phyloP scores from a whole-genome alignment of 1,140 invertebrate species.

The Eumaeus atala region DNA sequence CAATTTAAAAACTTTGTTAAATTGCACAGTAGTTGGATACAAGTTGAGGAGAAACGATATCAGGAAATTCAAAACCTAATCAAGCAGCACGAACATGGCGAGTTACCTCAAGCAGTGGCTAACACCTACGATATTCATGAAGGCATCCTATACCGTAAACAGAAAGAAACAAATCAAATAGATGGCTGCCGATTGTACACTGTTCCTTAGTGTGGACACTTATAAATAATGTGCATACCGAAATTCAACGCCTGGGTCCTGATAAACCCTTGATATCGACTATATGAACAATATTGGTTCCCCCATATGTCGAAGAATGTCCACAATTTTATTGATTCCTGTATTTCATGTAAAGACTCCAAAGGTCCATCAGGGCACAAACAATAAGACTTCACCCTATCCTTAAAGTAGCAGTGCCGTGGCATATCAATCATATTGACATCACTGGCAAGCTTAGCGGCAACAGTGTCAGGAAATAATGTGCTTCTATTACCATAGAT shows the following conservation, averaged over 20 bases:
- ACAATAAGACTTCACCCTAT: slow-evolving; percentile 18
- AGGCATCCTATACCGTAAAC: slow-evolving; percentile 21
- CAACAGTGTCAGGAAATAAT: slow-evolving; percentile 21
- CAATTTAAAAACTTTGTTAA: slow-evolving; percentile 15
- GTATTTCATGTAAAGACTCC: slow-evolving; percentile 22
- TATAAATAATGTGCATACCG: slow-evolving; percentile 22
- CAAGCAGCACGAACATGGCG: not conserved
- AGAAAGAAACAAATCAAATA: slow-evolving; percentile 12
- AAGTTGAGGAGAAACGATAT: slow-evolving; percentile 15
- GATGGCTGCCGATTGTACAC: slow-evolving; percentile 21
- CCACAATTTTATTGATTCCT: slow-evolving; percentile 20
- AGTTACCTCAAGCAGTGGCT: not conserved
- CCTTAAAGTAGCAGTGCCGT: slow-evolving; percentile 12
- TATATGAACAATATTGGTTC: slow-evolving; percentile 29
- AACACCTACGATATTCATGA: slow-evolving; percentile 15
- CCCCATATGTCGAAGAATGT: slow-evolving; percentile 25
- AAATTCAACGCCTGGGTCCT: slow-evolving; percentile 19
- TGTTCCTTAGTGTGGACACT: slow-evolving; percentile 20
- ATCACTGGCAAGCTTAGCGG: slow-evolving; percentile 16
- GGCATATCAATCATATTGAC: slow-evolving; percentile 21
- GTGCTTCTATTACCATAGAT: slow-evolving; percentile 18
- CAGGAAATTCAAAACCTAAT: slow-evolving; percentile 7
- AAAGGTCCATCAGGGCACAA: slow-evolving; percentile 25
- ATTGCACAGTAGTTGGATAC: slow-evolving; percentile 13
- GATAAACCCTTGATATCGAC: slow-evolving; percentile 16